Conservation (phyloP, 2,113 vertebrate species). For the Pomatorhinus ruficollis region DNA sequence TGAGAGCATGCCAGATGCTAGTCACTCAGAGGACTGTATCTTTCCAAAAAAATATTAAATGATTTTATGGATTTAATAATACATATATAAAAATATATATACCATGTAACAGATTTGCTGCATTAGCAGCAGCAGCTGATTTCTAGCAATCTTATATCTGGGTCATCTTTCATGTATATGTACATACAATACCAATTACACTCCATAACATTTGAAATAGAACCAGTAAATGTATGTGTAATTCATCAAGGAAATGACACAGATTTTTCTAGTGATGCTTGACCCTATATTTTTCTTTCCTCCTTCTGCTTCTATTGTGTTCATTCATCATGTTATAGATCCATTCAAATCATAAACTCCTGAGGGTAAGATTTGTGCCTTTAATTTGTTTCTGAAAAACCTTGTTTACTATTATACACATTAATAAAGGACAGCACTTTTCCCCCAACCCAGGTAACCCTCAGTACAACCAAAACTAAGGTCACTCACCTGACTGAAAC, state of each 20-base stretch:
- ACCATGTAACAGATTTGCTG: neutral
- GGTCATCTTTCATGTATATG: slow-evolving; percentile 33
- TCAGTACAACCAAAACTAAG: neutral
- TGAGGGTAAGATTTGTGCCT: slow-evolving; percentile 28
- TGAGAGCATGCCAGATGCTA: slow-evolving; percentile 61
- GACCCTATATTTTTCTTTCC: slow-evolving; percentile 40
- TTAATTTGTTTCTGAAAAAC: slow-evolving; percentile 41
- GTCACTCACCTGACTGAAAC: neutral
- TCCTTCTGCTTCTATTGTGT: slow-evolving; percentile 22
- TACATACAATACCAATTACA: slow-evolving; percentile 45
- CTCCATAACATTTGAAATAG: slow-evolving; percentile 29
- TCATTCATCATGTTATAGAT: slow-evolving; percentile 59
- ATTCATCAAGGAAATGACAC: slow-evolving; percentile 25
- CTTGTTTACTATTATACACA: neutral
- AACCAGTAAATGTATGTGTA: slow-evolving; percentile 1
- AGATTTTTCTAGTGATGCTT: slow-evolving; percentile 47
- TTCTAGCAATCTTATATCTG: slow-evolving; percentile 9
- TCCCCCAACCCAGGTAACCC: neutral
- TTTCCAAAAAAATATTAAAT: slow-evolving; percentile 30
- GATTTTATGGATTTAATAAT: slow-evolving; percentile 57
- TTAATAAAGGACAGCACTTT: neutral
- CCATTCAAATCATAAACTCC: slow-evolving; percentile 59
- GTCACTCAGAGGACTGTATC: slow-evolving; percentile 34
- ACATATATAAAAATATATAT: slow-evolving; percentile 20
- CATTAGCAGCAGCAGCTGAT: neutral